Evolutionary conservation across 2,797 vertebrate species (phyloP), one percentile per base, ranked within the genome.

Genomic region (Brachyalestes nurse): DNA sequence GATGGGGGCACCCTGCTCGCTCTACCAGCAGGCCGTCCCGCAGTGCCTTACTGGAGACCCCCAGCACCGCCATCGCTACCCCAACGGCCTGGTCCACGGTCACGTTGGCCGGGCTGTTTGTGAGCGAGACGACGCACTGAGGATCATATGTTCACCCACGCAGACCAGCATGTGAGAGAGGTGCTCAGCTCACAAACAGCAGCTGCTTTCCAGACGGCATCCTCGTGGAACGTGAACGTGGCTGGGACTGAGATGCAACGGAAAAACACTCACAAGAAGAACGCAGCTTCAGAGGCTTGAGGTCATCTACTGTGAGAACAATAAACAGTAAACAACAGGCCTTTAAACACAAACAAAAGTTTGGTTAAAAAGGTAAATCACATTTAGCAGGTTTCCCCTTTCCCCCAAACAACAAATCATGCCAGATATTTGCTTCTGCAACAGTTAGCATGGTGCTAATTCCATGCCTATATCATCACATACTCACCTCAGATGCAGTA

Each of bases 1-100:
- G 75, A 83, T 77, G 57, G 17, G 14, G 1, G 60, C 78, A 0
- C 73, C 82, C 0, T 69, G 67, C 75, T 10, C 76, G 0, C 10
- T 83, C 61, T 84, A 85, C 84, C 90, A 90, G 21, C 89, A 90
- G 74, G 80, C 86, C 0, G 74, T 66, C 57, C 72, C 75, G n/a
- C 77, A 78, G 14, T 4, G 45, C 64, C 75, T 55, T n/a, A 80
- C 76, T 0, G 75, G 23, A 55, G 23, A 67, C 0, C 28, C 77
- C 17, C 51, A 55, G 2, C 51, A 13, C 5, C 13, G 9, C 28
- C 49, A 77, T 70, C 53, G 17, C 0, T 57, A 61, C 14, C 25
- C 38, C 65, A 25, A 45, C 28, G 19, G 45, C 23, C 3, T 8
- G 25, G 2, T 62, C 53, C 38, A 9, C 4, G 34, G 25, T 21